Base-by-base conservation (phyloP, 2,113 vertebrate species). In the Laticauda colubrina region DNA sequence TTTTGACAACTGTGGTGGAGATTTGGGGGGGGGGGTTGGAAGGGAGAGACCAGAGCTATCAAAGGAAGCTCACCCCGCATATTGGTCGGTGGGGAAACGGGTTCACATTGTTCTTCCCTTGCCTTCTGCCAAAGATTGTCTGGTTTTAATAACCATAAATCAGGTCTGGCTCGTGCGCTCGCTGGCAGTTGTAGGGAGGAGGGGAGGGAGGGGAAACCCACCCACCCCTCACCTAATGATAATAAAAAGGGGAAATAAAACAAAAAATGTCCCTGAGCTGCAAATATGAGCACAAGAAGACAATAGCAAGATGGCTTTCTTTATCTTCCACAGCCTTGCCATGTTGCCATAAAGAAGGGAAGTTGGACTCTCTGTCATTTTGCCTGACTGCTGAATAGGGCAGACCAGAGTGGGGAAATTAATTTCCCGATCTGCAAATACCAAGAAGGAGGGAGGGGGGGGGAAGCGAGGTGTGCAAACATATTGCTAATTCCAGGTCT, bases 121-220 rank as follows among this genome's bases (percentile, higher is more conserved):
- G 61, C 61, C 55, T 20, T 29, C 24, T 93, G 56, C 90, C 87
- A 87, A 48, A 93, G 90, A n/a, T 75, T 86, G 75, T 89, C 90
- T 92, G 87, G 56, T 89, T 86, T 86, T 91, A 91, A 93, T 89
- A 91, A 91, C 48, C 93, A 93, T 93, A 91, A 91, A 93, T 93
- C 93, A 91, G 90, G 48, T 64, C 69, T 64, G 69, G 75, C 90
- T 91, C 75, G 4, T 55, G 48, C 48, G 24, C 69, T 91, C 48
- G 18, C 75, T 93, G 5, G 8, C 86, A 48, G 54, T 91, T 91
- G 64, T 57, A 45, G 39, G 34, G 43, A 64, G 55, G 8, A 6
- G 18, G 29, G 45, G 45, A 39, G 6, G 43, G 18, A 1, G n/a
- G 21, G n/a, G 24, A 6, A 14, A 12, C 15, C 8, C 45, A 5